Evolutionary conservation across 2,797 vertebrate genomes (phyloP), one percentile per base, ranked within the genome.

Genomic region (Notolabrus celidotus): DNA sequence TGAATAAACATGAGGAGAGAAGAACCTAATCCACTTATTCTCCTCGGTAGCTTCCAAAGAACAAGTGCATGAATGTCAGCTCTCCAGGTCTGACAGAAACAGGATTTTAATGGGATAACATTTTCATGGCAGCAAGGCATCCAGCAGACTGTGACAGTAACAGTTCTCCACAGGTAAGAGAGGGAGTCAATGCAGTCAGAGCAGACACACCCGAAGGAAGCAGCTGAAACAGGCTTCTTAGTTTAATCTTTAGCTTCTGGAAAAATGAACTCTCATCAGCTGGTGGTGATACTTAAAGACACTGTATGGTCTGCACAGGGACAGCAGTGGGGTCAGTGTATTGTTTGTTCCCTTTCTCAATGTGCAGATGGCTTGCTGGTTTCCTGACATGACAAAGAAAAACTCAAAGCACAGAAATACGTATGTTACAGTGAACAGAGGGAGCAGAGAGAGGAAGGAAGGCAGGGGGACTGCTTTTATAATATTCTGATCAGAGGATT

Each of bases 21-120:
- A 15, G 67, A 64, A 71, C 57, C 80, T 68, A 79, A 82, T 75
- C 88, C 57, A 79, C 62, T 27, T 25, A 39, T 80, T 58, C 75
- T 31, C 42, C 43, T 22, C 34, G 16, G n/a, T 10, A 27, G 7
- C 16, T 64, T 34, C 45, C 25, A 27, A 15, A 61, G 20, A 59
- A 59, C 15, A 9, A 66, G 23, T 57, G 19, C 34, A 47, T 59
- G 45, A 41, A 60, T 46, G 45, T 29, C 27, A 56, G 23, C 20
- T 29, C 31, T 41, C 27, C 38, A 56, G 52, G 68, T 77, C 53
- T 70, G 50, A 80, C 80, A 66, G 34, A 64, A 71, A 58, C 41
- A 86, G 49, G 41, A 53, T 53, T 55, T 47, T 51, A 45, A 60
- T 55, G 45, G 63, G 60, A 71, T 80, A 61, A 75, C 67, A 54